A percentile compares a stretch with the other conserved stretches of the same genome.
phyloP scores from a whole-genome alignment of 2,888 invertebrate genomes.

The Heliconius aoede region DNA sequence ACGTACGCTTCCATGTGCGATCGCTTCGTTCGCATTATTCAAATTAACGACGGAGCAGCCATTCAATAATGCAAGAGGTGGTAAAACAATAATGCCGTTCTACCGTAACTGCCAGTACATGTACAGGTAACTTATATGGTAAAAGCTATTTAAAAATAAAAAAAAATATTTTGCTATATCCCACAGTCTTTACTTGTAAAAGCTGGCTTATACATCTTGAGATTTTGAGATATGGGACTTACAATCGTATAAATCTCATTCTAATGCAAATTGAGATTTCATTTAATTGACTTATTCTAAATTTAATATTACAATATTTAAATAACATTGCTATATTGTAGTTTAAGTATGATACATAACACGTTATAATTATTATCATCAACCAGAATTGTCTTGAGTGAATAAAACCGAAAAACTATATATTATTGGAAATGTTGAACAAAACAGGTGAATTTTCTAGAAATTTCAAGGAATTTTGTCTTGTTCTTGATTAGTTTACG shows the following conservation, averaged over 20 bases:
- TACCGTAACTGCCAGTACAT: background rate
- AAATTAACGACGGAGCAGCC: constrained; percentile 55
- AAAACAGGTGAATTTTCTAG: background rate
- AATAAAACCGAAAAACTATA: background rate
- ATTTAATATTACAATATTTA: background rate
- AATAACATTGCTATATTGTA: background rate
- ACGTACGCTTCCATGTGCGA: constrained; percentile 55
- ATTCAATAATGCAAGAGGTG: constrained; percentile 46
- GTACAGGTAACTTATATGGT: background rate
- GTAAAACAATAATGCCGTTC: constrained; percentile 28
- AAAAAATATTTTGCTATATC: background rate
- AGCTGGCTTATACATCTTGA: background rate
- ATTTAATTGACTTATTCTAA: background rate
- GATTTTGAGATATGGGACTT: background rate
- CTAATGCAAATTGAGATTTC: background rate
- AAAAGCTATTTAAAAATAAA: background rate
- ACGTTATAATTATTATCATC: too few species aligned
- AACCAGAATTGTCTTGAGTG: background rate
- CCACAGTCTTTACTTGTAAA: background rate
- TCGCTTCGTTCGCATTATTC: constrained; percentile 60
- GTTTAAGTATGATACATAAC: background rate
- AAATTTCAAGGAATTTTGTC: background rate
- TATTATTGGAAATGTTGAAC: background rate
- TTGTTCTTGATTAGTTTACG: background rate
- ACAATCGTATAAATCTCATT: background rate